Evolutionary conservation across 2,113 vertebrate species (phyloP), one percentile per base, ranked within the genome.

Genomic region (Tauraco erythrolophus): DNA sequence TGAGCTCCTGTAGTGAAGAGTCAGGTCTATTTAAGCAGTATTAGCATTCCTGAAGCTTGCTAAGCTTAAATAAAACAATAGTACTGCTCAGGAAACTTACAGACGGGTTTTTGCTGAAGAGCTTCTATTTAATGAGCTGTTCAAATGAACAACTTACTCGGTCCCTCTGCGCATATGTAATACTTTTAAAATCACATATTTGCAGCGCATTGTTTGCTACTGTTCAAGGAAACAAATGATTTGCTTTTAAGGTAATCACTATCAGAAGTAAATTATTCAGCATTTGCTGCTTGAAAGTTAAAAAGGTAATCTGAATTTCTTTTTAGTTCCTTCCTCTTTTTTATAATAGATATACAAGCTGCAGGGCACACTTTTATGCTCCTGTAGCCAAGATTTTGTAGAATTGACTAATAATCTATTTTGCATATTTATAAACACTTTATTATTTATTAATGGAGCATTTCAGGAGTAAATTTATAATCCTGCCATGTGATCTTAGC

Each of bases 341-440:
- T 95, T 88, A 69, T 89, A 93, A 84, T 85, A 92, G 88, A 89
- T 92, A 93, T 43, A 97, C 92, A 95, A 93, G 91, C 97, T 97
- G 84, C 84, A 95, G 92, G 97, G 91, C 89, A 78, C 17, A 72
- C 95, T 97, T 97, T 96, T 94, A 97, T 88, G 96, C 94, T 95
- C 79, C 86, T 62, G 50, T 97, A 97, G 86, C 86, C 65, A 96
- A 95, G 95, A 82, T 94, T 90, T 95, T 88, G 89, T 94, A 90
- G 94, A 97, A 96, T 89, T 97, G 98, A 97, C 98, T 98, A 97
- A 98, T 98, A 95, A 96, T 98, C 94, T 98, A 74, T 97, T 98
- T 98, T 98, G 97, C 98, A 98, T 98, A 98, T 98, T 98, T 98
- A 98, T 97, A 98, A 98, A 98, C 91, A 98, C 96, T 96, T 94